These are phyloP conservation scores for Meliscaeva auricollis DNA, from an alignment of 2,888 invertebrate genomes.

Conservation along the genomic window DNA sequence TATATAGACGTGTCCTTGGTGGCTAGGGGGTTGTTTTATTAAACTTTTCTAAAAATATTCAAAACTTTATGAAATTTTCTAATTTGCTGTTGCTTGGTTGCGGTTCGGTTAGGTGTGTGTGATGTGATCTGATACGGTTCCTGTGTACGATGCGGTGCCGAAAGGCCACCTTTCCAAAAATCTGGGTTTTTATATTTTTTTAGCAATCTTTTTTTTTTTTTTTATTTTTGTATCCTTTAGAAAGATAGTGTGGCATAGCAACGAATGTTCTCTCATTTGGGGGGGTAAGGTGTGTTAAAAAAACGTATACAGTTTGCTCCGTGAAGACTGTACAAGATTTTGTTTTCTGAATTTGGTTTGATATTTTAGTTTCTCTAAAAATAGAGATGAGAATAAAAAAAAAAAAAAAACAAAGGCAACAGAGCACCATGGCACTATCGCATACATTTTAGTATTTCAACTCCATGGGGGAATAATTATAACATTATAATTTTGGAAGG, in stretches of 20 bases:
- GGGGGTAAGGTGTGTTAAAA: background rate
- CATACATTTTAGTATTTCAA: background rate
- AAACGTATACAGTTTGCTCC: slow-evolving; percentile 18
- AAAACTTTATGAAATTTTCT: slow-evolving; percentile 71
- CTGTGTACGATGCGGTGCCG: background rate
- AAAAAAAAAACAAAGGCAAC: background rate
- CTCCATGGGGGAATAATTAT: background rate
- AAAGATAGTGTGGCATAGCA: slow-evolving; percentile 4
- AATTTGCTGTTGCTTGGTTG: slow-evolving; percentile 38
- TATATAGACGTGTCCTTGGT: slow-evolving; percentile 3
- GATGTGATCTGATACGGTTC: background rate
- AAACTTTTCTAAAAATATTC: slow-evolving; percentile 67
- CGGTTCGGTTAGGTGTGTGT: background rate
- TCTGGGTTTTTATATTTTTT: background rate
- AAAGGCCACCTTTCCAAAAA: slow-evolving; percentile 3
- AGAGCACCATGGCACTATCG: background rate
- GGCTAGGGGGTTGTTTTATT: slow-evolving; percentile 36
- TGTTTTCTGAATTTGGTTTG: slow-evolving; percentile 7
- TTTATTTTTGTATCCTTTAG: slow-evolving; percentile 14
- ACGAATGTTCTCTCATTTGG: background rate
- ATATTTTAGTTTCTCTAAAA: slow-evolving; percentile 5
- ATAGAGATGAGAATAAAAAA: background rate
- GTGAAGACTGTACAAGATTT: slow-evolving; percentile 1
- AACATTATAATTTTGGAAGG: background rate
- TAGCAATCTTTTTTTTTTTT: background rate